Base-by-base conservation (phyloP, 2,797 vertebrate genomes). In the Stomatorhinus walkeri region DNA sequence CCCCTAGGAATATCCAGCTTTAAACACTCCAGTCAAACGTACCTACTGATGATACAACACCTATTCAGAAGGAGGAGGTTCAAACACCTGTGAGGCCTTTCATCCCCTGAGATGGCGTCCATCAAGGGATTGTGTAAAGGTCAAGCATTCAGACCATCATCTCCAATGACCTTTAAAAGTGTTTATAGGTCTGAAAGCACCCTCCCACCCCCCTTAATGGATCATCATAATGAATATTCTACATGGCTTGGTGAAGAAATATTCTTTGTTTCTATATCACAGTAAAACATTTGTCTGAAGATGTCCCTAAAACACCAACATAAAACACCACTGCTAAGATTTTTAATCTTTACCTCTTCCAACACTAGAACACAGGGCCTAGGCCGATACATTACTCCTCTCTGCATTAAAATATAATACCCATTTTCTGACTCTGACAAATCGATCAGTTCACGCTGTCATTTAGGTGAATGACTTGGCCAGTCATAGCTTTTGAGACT, bases 81-180 rank as follows among this genome's bases (percentile, higher is more conserved):
- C 85, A 87, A 87, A 87, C 52, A 56, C 52, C n/a, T 51, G 16
- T 22, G 46, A 28, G 48, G 19, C 85, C 52, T 59, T 87, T 87
- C 51, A 56, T 87, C 52, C 22, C 28, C 48, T 54, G 48, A 52
- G 14, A 86, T 24, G 54, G 24, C 10, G 5, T 87, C 85, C 85
- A 87, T 56, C 85, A 87, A 87, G 12, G 85, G 52, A 51, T 19
- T 8, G 24, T 87, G 14, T 87, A n/a, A 87, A 87, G 51, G 85
- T 52, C 51, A 52, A 54, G 28, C 24, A 52, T 9, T 54, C 28
- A 86, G 24, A 19, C 84, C 22, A 52, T 54, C 49, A 32, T 51
- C 48, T 24, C 12, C 49, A 12, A 16, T 56, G 24, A 87, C 51
- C 85, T 56, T 87, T 87, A 54, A 32, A 40, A 87, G 52, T n/a